Percentiles rank a stretch among this genome's conserved stretches.
Evolutionary conservation across 2,797 vertebrate species (phyloP).

Genomic region (Buceros bicornis): DNA sequence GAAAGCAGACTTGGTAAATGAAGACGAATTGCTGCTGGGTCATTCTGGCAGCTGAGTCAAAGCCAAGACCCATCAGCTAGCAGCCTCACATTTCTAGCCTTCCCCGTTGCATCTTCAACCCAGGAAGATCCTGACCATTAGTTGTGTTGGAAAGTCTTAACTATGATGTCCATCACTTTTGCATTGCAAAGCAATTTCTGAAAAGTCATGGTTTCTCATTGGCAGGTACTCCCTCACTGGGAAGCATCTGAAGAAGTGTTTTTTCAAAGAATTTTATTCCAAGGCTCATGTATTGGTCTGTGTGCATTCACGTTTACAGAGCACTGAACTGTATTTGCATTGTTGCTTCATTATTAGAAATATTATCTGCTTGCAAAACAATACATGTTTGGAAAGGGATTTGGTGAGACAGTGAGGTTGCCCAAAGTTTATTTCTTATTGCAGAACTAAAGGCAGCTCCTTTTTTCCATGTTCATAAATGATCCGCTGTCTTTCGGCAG

Average conservation of each 20-base stretch:
- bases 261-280: neutral
- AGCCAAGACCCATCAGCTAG: neutral
- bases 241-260: neutral
- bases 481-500: neutral
- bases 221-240: neutral
- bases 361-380: constrained; percentile 37
- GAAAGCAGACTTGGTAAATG: neutral
- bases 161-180: neutral
- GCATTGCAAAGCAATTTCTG: neutral
- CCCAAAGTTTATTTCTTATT: neutral
- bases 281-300: neutral
- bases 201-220: neutral
- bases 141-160: neutral
- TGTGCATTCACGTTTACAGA: neutral
- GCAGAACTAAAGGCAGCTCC: neutral
- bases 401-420: neutral
- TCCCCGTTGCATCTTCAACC: neutral
- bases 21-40: neutral
- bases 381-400: constrained; percentile 16
- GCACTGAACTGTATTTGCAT: constrained; percentile 31
- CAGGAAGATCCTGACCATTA: neutral
- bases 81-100: neutral
- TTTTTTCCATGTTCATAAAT: neutral
- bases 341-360: constrained; percentile 32
- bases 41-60: neutral